phyloP scores from a whole-genome alignment of 2,888 invertebrate species.

The Synergus gifuensis region DNA sequence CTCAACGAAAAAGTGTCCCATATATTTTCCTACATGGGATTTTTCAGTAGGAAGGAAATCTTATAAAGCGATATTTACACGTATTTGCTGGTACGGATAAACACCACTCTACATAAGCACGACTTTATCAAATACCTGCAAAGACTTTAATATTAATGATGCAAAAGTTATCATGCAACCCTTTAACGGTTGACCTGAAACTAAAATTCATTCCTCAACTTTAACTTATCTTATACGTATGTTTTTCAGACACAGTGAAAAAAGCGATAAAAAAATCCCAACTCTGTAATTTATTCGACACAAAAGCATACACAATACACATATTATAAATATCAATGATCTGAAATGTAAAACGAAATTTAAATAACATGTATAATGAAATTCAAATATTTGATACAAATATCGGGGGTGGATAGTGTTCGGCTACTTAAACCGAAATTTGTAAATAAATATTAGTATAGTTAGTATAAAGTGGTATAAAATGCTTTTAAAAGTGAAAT shows the following conservation, averaged over 20 bases:
- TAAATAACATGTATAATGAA: neutral
- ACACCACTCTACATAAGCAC: neutral
- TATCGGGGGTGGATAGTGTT: too few species aligned
- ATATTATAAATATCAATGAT: neutral
- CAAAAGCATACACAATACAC: neutral
- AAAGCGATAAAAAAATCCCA: neutral
- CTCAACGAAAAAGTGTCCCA: too few species aligned
- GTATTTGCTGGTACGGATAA: neutral
- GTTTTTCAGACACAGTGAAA: neutral
- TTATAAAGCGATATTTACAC: too few species aligned
- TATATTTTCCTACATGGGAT: too few species aligned
- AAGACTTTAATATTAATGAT: neutral
- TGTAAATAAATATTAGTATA: too few species aligned
- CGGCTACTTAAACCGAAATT: too few species aligned
- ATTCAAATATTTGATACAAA: neutral
- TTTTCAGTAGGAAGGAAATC: neutral
- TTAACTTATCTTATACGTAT: neutral
- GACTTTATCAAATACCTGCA: neutral
- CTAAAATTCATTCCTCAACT: neutral
- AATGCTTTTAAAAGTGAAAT: too few species aligned
- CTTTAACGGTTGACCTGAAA: neutral
- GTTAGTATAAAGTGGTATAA: too few species aligned
- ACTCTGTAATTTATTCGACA: neutral
- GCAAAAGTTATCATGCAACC: slow-evolving; percentile 1
- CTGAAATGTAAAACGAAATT: neutral